phyloP scores from a whole-genome alignment of 2,888 invertebrate species.

The Apoda limacodes region DNA sequence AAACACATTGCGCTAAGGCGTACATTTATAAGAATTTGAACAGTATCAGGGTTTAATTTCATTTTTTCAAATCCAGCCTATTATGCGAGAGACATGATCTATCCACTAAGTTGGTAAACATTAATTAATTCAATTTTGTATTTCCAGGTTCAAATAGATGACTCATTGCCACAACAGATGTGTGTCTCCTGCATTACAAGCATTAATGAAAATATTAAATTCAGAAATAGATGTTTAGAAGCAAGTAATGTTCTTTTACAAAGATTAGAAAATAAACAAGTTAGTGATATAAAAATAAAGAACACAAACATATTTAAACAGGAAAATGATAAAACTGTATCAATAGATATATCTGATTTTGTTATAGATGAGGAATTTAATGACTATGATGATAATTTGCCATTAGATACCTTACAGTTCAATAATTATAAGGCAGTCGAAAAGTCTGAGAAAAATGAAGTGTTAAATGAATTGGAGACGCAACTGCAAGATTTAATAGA shows the following conservation, averaged over 20 bases:
- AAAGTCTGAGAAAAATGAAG: conserved; percentile 11
- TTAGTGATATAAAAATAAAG: conserved; percentile 27
- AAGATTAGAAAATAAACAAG: conserved; percentile 16
- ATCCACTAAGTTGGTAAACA: no score
- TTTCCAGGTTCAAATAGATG: conserved; percentile 30
- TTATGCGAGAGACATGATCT: no score
- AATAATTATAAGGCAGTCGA: conserved; percentile 11
- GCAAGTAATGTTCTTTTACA: conserved; percentile 22
- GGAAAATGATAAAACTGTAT: conserved; percentile 15
- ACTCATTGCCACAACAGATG: conserved; percentile 27
- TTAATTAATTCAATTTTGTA: no score
- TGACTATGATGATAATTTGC: conserved; percentile 32
- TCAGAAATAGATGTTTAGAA: conserved; percentile 27
- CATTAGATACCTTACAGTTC: conserved; percentile 22
- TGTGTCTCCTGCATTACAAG: conserved; percentile 26
- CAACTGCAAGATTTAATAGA: conserved; percentile 19
- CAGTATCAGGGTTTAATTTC: no score
- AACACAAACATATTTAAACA: conserved; percentile 11
- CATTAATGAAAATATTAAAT: conserved; percentile 26
- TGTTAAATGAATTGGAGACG: conserved; percentile 17
- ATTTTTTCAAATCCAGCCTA: no score
- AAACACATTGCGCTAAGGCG: no score
- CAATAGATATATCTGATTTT: conserved; percentile 31
- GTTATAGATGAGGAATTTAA: conserved; percentile 26
- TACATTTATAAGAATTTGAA: no score